These are phyloP conservation scores for Tachina lurida DNA, from an alignment of 2,888 invertebrate species.

Conservation along the genomic window DNA sequence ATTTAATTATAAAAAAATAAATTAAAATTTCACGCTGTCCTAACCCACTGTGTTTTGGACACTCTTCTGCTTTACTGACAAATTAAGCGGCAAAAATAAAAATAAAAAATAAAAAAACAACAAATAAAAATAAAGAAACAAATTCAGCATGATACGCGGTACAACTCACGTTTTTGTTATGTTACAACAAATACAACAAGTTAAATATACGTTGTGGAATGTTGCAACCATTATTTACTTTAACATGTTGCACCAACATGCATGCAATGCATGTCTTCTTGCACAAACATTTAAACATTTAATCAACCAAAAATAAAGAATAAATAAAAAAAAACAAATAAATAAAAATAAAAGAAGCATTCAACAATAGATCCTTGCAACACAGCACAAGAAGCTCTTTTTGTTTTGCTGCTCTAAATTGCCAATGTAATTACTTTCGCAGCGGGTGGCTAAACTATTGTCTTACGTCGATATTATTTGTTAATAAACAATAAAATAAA, in stretches of 20 bases:
- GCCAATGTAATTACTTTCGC: slow-evolving; percentile 64
- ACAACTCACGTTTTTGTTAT: slow-evolving; percentile 60
- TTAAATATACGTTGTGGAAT: slow-evolving; percentile 37
- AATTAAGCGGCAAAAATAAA: slow-evolving; percentile 34
- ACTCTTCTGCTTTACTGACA: slow-evolving; percentile 26
- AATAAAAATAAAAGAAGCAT: not conserved
- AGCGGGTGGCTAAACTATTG: slow-evolving; percentile 60
- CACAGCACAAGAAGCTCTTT: slow-evolving; percentile 43
- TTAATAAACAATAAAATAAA: not conserved
- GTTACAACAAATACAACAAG: slow-evolving; percentile 34
- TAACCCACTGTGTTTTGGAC: slow-evolving; percentile 48
- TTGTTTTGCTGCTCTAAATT: slow-evolving; percentile 54
- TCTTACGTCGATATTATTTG: not conserved
- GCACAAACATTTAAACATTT: not conserved
- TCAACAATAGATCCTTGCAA: slow-evolving; percentile 12
- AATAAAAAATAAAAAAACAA: not conserved
- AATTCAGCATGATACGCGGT: slow-evolving; percentile 38
- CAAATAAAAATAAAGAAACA: slow-evolving; percentile 14
- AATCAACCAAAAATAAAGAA: not conserved
- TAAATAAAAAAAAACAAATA: not conserved
- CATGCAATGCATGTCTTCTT: slow-evolving; percentile 28
- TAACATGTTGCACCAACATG: slow-evolving; percentile 47
- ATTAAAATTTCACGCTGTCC: slow-evolving; percentile 11
- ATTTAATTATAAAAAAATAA: not conserved
- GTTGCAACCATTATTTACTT: slow-evolving; percentile 49